These are phyloP conservation scores for Popillia japonica DNA, from an alignment of 1,140 invertebrate genomes.

Conservation along the genomic window DNA sequence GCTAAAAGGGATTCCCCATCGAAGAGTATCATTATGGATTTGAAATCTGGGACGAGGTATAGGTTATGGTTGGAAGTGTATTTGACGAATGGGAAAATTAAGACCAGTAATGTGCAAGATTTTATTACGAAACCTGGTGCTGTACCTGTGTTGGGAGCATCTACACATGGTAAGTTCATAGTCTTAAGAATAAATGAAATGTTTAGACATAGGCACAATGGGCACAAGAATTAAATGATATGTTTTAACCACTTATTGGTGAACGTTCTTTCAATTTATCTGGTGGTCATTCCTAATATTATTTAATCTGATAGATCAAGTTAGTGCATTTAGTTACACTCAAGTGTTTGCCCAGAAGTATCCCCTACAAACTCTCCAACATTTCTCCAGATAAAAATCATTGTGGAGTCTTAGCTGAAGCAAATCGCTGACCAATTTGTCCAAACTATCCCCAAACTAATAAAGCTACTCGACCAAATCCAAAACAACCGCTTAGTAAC, in stretches of 20 bases:
- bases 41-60: conserved; percentile 84
- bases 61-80: conserved; percentile 87
- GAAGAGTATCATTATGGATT: conserved; percentile 71
- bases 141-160: conserved; percentile 65
- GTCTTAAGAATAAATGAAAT: too few relatives aligned
- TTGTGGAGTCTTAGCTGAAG: conserved; percentile 23
- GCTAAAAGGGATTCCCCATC: conserved; percentile 81
- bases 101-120: conserved; percentile 87
- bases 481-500: not conserved
- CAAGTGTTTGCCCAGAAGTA: too few relatives aligned
- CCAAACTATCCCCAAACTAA: not conserved
- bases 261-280: too few relatives aligned
- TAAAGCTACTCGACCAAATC: not conserved
- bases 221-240: too few relatives aligned
- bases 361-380: conserved; percentile 42
- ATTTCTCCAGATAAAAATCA: conserved; percentile 53
- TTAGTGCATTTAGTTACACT: too few relatives aligned
- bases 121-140: conserved; percentile 82
- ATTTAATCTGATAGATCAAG: too few relatives aligned
- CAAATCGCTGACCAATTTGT: not conserved
- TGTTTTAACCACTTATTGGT: too few relatives aligned
- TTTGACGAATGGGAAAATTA: conserved; percentile 86
- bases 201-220: too few relatives aligned
- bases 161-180: conserved; percentile 53
- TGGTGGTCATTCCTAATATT: too few relatives aligned